Evolutionary conservation across 1,140 invertebrate species (phyloP), one percentile per base, ranked within the genome.

Genomic region (Drosophila kikkawai): DNA sequence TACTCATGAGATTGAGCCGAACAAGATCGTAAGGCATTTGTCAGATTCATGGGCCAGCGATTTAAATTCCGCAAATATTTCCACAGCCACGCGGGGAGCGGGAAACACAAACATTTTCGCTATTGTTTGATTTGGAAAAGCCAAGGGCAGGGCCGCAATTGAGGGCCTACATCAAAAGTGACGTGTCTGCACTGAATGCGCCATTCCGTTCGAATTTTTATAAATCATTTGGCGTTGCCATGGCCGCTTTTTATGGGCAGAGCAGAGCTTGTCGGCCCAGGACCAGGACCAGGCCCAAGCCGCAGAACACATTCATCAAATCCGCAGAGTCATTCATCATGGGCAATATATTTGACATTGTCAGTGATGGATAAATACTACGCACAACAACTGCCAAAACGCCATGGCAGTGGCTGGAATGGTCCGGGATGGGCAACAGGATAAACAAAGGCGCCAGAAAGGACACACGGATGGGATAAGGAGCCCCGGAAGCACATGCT

Each of bases 281-380:
- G 19, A 22, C 13, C 47, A 48, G 47, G 47, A 26, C 17, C 76
- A 75, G 64, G 80, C 58, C 86, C 82, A 87, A 80, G 84, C 84
- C 84, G 81, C 81, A 88, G 88, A 90, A 88, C 81, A 90, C 84
- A 88, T 88, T 85, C 81, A 88, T 88, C 84, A 88, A 88, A 88
- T 88, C 85, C 84, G 85, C 85, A 79, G 78, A 90, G 84, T 90
- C 84, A 88, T 88, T 88, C 84, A 88, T 88, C 84, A 88, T 88
- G 81, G 80, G 84, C 88, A 85, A 88, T 88, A 88, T 88, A 88
- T 88, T 88, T 88, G 84, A 88, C 84, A 88, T 85, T 88, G 84
- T 84, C 84, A 88, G 85, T 88, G 84, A 88, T 88, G 84, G 84
- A 88, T 88, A 88, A 88, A 88, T 88, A 90, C 84, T 79, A 80